A percentile compares a stretch with the other conserved stretches of the same genome.
Evolutionary conservation across 2,113 vertebrate species (phyloP).

Genomic region (Cyanoliseus patagonus): DNA sequence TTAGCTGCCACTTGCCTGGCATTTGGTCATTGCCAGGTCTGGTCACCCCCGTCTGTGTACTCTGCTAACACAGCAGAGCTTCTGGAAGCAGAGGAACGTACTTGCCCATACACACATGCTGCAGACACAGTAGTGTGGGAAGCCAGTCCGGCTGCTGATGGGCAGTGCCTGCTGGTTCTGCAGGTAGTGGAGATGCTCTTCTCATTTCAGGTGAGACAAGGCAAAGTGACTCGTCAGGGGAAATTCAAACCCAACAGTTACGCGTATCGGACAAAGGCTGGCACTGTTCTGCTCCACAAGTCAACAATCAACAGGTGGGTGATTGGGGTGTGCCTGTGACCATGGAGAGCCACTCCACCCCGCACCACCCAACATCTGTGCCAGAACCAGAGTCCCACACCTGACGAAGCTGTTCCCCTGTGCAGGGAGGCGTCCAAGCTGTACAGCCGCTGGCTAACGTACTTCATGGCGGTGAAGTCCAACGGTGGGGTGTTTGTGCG

Average conservation of each 20-base stretch:
- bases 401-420: not conserved
- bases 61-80: rapidly evolving
- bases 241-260: constrained; percentile 90
- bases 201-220: constrained; percentile 83
- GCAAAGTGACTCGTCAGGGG: constrained; percentile 85
- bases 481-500: constrained; percentile 87
- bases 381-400: rapidly evolving
- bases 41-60: rapidly evolving
- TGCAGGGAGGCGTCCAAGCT: constrained; percentile 80
- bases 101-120: rapidly evolving
- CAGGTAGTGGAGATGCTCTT: not conserved
- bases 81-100: rapidly evolving
- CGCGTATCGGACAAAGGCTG: constrained; percentile 80
- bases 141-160: not conserved
- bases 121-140: not conserved
- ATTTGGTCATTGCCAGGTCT: not conserved
- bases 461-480: constrained; percentile 92
- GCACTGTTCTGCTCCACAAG: constrained; percentile 90
- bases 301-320: constrained; percentile 92
- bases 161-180: not conserved
- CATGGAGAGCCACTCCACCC: not conserved
- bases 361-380: rapidly evolving
- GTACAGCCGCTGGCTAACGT: constrained; percentile 92
- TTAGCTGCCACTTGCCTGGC: not conserved
- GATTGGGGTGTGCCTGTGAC: rapidly evolving